Evolutionary conservation across 2,113 vertebrate species (phyloP).

Genomic region (Ursus arctos): DNA sequence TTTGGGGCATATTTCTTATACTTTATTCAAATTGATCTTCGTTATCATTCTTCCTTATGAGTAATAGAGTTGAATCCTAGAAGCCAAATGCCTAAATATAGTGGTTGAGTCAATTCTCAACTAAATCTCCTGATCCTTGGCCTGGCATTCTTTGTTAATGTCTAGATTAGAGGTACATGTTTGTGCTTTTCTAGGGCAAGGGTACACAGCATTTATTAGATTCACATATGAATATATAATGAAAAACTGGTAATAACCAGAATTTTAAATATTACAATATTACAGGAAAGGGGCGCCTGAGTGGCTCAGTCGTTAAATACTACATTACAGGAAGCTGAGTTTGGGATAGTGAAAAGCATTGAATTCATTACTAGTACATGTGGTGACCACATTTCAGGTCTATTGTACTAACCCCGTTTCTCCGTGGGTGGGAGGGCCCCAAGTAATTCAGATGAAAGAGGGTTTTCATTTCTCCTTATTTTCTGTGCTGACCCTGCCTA

Average conservation of each 20-base stretch:
- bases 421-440: slow-evolving; percentile 70
- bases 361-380: slow-evolving; percentile 80
- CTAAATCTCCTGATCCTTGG: not conserved
- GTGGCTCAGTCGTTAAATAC: no score
- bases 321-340: not conserved
- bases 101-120: not conserved
- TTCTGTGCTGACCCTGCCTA: not conserved
- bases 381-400: slow-evolving; percentile 85
- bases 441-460: not conserved
- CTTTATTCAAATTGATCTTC: not conserved
- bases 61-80: not conserved
- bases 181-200: not conserved
- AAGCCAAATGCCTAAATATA: not conserved
- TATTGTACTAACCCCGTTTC: slow-evolving; percentile 84
- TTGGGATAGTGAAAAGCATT: not conserved
- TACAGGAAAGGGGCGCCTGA: no score
- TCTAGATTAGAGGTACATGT: not conserved
- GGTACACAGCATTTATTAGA: not conserved
- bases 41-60: not conserved
- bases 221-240: not conserved
- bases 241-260: not conserved
- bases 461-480: not conserved
- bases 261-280: not conserved
- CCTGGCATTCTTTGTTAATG: not conserved
- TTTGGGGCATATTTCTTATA: not conserved